These are phyloP conservation scores for Eleginops maclovinus DNA, from an alignment of 2,113 vertebrate species.

Conservation along the genomic window DNA sequence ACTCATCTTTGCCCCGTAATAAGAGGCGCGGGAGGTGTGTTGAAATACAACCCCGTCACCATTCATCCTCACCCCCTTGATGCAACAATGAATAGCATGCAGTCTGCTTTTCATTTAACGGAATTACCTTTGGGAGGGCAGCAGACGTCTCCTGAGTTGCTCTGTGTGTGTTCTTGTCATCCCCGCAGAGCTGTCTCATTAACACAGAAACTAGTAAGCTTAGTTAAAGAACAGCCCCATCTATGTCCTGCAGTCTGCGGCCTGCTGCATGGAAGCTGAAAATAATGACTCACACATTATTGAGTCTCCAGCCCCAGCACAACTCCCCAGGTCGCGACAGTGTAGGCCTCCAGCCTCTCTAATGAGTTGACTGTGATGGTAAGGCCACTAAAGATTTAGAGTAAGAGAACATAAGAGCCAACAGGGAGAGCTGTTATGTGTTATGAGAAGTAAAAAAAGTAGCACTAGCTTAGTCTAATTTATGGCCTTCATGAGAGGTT, in stretches of 20 bases:
- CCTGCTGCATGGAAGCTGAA: slow-evolving; percentile 61
- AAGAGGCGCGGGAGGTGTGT: slow-evolving; percentile 74
- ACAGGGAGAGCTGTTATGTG: slow-evolving; percentile 17
- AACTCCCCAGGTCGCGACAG: slow-evolving; percentile 51
- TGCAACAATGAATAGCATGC: slow-evolving; percentile 72
- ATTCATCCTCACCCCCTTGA: slow-evolving; percentile 72
- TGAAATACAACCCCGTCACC: slow-evolving; percentile 78
- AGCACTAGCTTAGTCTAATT: slow-evolving; percentile 43
- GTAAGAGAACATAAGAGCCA: slow-evolving; percentile 25
- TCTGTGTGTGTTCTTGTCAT: slow-evolving; percentile 82
- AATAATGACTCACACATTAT: slow-evolving; percentile 68
- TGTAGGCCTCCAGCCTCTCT: slow-evolving; percentile 37
- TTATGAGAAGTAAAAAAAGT: slow-evolving; percentile 38
- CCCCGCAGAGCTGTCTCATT: slow-evolving; percentile 84
- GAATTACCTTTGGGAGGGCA: slow-evolving; percentile 78
- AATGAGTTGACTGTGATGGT: slow-evolving; percentile 62
- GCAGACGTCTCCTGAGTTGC: slow-evolving; percentile 78
- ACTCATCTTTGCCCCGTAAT: slow-evolving; percentile 65
- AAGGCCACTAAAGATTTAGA: slow-evolving; percentile 50
- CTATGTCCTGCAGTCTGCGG: slow-evolving; percentile 61
- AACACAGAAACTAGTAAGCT: slow-evolving; percentile 67
- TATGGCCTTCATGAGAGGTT: slow-evolving; percentile 54
- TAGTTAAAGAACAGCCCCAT: slow-evolving; percentile 46
- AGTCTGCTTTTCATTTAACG: slow-evolving; percentile 84
- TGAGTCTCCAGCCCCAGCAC: slow-evolving; percentile 35